Percentiles rank a stretch among this genome's conserved stretches.
Conservation (phyloP, 1,140 invertebrate genomes). For the Ostrea denselamellosa region DNA sequence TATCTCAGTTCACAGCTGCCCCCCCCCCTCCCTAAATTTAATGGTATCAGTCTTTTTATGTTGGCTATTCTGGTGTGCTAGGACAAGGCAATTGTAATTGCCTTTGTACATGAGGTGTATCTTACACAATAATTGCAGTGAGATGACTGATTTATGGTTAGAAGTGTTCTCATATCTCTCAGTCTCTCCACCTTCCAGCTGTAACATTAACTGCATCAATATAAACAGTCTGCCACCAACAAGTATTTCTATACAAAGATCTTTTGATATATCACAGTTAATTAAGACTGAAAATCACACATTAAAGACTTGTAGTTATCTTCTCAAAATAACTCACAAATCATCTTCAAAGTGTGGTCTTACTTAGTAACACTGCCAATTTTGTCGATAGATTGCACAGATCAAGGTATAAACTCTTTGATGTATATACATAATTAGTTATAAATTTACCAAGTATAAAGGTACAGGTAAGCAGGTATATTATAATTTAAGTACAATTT, state of each 20-base stretch:
- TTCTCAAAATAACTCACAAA: not conserved
- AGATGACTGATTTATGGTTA: slow-evolving; percentile 15
- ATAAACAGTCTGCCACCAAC: not conserved
- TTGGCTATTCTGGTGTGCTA: not conserved
- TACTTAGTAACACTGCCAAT: not conserved
- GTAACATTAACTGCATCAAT: not conserved
- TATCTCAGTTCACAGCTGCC: not conserved
- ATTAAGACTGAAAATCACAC: not conserved
- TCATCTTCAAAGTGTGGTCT: not conserved
- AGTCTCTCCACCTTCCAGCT: not conserved
- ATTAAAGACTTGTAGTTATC: not conserved
- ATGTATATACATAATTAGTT: no score
- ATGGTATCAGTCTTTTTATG: not conserved
- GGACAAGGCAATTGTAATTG: not conserved
- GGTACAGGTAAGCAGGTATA: no score
- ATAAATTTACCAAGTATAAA: no score
- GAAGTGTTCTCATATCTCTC: not conserved
- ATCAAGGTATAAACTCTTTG: no score
- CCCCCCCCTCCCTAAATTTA: not conserved
- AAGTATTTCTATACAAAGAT: not conserved
- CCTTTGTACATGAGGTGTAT: not conserved
- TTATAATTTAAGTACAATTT: no score
- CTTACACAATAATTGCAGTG: not conserved
- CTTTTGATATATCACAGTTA: not conserved
- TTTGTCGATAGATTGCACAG: not conserved